Percentiles rank a stretch among this genome's conserved stretches.
Evolutionary conservation across 2,797 vertebrate genomes (phyloP).

Genomic region (Poecilia gillii): DNA sequence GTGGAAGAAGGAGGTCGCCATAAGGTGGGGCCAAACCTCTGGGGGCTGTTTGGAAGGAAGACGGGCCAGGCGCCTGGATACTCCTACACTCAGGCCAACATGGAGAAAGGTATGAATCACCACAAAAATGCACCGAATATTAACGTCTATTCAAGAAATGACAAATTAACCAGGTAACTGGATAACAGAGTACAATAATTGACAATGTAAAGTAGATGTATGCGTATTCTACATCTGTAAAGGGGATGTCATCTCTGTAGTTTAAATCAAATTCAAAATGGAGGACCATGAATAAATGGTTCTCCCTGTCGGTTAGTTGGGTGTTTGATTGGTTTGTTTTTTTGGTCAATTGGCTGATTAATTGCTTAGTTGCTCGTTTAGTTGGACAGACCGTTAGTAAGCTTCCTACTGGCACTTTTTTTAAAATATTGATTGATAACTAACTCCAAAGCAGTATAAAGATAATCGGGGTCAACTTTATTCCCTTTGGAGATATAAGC

Average conservation of each 20-base stretch:
- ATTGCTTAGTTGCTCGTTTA: too few species aligned
- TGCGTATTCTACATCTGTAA: background rate
- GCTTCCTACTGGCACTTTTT: background rate
- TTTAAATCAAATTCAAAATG: background rate
- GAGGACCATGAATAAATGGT: background rate
- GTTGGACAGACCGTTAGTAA: background rate
- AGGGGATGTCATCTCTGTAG: background rate
- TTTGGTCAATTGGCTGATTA: too few species aligned
- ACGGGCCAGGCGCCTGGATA: slow-evolving; percentile 86
- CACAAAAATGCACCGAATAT: background rate
- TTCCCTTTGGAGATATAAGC: background rate
- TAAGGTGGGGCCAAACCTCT: slow-evolving; percentile 88
- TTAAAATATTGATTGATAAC: too few species aligned
- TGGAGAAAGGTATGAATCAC: slow-evolving; percentile 84
- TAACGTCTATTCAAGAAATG: too few species aligned
- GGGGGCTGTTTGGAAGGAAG: slow-evolving; percentile 87
- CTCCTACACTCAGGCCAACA: slow-evolving; percentile 87
- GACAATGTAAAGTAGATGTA: background rate
- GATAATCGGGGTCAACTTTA: background rate
- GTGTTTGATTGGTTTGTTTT: too few species aligned
- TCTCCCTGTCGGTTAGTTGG: too few species aligned
- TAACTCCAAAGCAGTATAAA: background rate
- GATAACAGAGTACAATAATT: background rate
- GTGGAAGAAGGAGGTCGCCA: slow-evolving; percentile 86
- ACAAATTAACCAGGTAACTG: background rate